Evolutionary conservation across 2,113 vertebrate species (phyloP).

Genomic region (Thinocorus orbignyianus): DNA sequence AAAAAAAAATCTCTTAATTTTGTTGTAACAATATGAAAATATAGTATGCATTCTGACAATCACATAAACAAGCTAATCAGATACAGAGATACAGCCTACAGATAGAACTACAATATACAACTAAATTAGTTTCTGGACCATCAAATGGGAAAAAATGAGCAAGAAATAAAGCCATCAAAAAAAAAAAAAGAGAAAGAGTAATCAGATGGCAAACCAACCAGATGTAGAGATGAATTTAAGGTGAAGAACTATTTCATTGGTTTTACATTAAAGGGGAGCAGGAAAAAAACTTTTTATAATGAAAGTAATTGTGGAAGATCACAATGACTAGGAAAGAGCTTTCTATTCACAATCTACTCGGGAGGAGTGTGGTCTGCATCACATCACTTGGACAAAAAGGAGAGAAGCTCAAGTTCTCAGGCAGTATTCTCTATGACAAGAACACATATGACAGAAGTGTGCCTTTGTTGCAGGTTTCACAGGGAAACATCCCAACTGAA

Average conservation of each 20-base stretch:
- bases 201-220: not conserved
- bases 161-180: not conserved
- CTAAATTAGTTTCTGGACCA: not conserved
- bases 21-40: not conserved
- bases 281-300: not conserved
- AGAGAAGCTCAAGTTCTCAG: not conserved
- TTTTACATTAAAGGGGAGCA: not conserved
- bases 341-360: not conserved
- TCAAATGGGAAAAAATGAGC: fast-evolving
- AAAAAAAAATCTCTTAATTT: not conserved
- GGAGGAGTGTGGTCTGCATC: not conserved
- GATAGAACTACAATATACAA: not conserved
- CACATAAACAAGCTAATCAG: not conserved
- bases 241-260: not conserved
- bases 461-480: not conserved
- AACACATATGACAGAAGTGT: not conserved
- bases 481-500: not conserved
- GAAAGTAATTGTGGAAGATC: not conserved
- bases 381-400: not conserved
- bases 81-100: not conserved
- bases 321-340: not conserved
- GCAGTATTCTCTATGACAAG: not conserved
- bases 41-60: not conserved
- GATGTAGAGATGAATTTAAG: not conserved
- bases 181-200: not conserved